phyloP scores from a whole-genome alignment of 2,113 vertebrate genomes.

The Zosterops hypoxanthus region DNA sequence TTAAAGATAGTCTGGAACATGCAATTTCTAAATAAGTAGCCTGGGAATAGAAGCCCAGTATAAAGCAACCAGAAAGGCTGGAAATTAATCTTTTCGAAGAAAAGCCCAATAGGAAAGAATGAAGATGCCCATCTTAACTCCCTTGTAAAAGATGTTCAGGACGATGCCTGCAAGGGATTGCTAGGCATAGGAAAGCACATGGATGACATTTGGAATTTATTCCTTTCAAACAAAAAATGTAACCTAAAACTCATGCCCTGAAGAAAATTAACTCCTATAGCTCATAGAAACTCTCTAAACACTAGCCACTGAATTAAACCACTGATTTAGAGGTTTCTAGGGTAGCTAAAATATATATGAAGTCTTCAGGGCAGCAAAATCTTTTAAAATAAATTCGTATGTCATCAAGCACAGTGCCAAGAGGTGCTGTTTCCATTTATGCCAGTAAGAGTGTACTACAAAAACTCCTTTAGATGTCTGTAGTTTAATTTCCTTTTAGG shows the following conservation, averaged over 20 bases:
- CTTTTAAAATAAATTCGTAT: conserved; percentile 12
- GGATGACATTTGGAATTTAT: conserved; percentile 54
- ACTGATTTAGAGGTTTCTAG: background rate
- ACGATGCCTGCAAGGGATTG: conserved; percentile 29
- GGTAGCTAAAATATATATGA: background rate
- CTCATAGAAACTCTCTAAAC: conserved; percentile 21
- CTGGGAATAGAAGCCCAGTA: conserved; percentile 5
- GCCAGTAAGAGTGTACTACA: background rate
- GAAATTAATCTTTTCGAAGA: conserved; percentile 43
- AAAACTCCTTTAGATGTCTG: background rate
- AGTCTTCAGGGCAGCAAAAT: conserved; percentile 22
- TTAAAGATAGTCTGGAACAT: background rate
- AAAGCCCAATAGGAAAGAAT: conserved; percentile 39
- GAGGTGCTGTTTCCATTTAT: background rate
- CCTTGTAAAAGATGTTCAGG: background rate
- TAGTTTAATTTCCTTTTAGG: background rate
- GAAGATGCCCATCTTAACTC: conserved; percentile 36
- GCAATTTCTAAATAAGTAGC: conserved; percentile 1
- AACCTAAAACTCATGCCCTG: conserved; percentile 41
- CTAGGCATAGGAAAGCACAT: conserved; percentile 4
- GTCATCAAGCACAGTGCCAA: background rate
- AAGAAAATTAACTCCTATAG: conserved; percentile 11
- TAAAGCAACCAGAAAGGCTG: conserved; percentile 17
- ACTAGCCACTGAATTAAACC: conserved; percentile 16
- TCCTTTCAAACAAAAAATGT: conserved; percentile 43